Conservation (phyloP, 2,113 vertebrate genomes). For the Aythya baeri region DNA sequence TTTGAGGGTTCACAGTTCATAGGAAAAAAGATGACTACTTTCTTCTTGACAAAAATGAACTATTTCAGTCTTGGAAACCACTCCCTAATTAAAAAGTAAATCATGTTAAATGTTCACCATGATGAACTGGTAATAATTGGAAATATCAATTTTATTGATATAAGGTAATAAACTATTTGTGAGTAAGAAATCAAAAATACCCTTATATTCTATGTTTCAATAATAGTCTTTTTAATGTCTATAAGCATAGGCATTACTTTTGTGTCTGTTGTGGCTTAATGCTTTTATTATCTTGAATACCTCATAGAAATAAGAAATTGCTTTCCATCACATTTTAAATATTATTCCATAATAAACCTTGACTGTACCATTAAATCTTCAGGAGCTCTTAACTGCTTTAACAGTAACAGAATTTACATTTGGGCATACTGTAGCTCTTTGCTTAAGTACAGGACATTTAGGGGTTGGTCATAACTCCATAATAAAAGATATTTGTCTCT, state of each 20-base stretch:
- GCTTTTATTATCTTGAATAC: constrained; percentile 30
- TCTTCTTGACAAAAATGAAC: constrained; percentile 63
- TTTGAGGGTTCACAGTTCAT: constrained; percentile 30
- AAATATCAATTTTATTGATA: constrained; percentile 66
- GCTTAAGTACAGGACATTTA: neutral
- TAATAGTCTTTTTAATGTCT: neutral
- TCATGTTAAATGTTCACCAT: constrained; percentile 10
- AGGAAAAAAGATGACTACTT: constrained; percentile 37
- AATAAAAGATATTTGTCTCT: neutral
- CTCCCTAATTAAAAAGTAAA: constrained; percentile 61
- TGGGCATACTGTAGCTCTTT: neutral
- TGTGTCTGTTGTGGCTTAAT: neutral
- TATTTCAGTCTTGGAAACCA: constrained; percentile 45
- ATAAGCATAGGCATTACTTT: neutral
- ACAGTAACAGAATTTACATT: neutral
- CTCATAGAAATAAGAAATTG: neutral
- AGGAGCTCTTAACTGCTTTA: neutral
- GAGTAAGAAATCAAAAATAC: neutral
- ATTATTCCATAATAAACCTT: constrained; percentile 45
- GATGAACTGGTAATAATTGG: constrained; percentile 63
- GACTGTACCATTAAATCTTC: constrained; percentile 1
- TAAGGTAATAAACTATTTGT: constrained; percentile 18
- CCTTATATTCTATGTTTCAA: neutral
- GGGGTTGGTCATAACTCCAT: neutral
- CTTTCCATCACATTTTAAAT: constrained; percentile 13